These are phyloP conservation scores for Chiloscyllium punctatum DNA, from an alignment of 2,797 vertebrate species.

Conservation along the genomic window DNA sequence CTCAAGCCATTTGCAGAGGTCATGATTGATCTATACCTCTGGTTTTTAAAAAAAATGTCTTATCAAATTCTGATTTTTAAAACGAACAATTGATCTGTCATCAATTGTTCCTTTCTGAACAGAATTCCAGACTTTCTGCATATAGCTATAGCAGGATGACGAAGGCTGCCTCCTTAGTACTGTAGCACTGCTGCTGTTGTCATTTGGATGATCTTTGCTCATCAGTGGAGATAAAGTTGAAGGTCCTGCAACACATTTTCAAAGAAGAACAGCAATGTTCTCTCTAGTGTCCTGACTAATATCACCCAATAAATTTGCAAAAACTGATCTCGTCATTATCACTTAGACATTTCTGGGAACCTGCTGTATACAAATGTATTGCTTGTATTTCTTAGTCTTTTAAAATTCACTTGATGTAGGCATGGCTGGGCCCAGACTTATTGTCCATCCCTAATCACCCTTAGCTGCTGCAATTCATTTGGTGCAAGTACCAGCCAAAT, in stretches of 20 bases:
- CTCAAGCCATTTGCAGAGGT: neutral
- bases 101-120: neutral
- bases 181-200: neutral
- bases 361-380: neutral
- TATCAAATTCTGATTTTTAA: neutral
- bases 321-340: neutral
- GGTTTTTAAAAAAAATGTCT: too few species aligned
- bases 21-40: too few species aligned
- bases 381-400: neutral
- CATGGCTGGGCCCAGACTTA: too few species aligned
- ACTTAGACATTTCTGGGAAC: neutral
- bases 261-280: neutral
- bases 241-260: neutral
- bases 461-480: too few species aligned
- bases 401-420: too few species aligned
- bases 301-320: too few species aligned
- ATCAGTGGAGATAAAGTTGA: neutral
- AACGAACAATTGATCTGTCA: neutral
- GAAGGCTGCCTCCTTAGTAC: neutral
- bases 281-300: too few species aligned
- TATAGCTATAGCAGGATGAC: neutral
- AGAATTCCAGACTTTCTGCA: neutral
- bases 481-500: too few species aligned
- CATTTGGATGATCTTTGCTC: neutral
- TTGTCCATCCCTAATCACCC: too few species aligned